These are phyloP conservation scores for Hymenopus coronatus DNA, from an alignment of 2,888 invertebrate genomes.

Conservation along the genomic window DNA sequence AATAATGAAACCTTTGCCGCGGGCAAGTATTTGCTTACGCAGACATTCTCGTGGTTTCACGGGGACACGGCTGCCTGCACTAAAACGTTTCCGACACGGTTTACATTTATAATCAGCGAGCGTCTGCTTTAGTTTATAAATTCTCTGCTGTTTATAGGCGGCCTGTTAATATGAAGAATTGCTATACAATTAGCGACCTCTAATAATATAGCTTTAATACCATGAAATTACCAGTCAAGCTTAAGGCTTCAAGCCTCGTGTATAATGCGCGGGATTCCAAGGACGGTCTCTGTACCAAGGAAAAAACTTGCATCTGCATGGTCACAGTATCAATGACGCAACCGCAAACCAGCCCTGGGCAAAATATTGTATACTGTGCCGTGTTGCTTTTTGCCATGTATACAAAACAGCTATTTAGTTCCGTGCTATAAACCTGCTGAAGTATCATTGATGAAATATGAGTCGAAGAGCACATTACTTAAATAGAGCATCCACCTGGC, in stretches of 20 bases:
- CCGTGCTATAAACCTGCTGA: background rate
- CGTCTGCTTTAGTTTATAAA: background rate
- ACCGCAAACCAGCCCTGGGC: no score
- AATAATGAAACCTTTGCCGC: no score
- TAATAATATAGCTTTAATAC: background rate
- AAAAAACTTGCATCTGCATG: background rate
- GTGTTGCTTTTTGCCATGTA: no score
- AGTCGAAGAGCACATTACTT: background rate
- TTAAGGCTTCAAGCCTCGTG: background rate
- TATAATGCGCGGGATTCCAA: background rate
- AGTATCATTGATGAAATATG: background rate
- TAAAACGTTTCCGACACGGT: no score
- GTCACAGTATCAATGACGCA: no score
- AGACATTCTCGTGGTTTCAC: no score
- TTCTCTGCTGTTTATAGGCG: background rate
- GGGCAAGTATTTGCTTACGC: no score
- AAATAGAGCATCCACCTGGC: background rate
- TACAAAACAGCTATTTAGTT: background rate
- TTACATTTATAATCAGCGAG: no score
- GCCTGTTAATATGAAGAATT: background rate
- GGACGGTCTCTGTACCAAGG: background rate
- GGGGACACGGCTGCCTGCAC: no score
- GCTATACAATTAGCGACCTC: background rate
- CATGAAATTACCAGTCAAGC: background rate
- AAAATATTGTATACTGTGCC: no score